Base-by-base conservation (phyloP, 2,888 invertebrate genomes). In the Oscheius myriophilus region DNA sequence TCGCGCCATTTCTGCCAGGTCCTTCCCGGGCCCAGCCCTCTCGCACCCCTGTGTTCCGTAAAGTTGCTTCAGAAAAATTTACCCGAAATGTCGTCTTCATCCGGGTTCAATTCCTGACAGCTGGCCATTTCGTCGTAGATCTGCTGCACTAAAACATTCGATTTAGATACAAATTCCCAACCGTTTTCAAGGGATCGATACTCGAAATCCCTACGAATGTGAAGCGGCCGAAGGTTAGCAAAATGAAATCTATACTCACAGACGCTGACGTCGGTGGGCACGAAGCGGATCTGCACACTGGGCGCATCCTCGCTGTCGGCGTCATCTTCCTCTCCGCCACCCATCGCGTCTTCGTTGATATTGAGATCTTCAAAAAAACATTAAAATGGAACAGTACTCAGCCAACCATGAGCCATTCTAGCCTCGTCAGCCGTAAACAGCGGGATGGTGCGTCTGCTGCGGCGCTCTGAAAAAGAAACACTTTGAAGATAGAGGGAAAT, bases 71-170 rank as follows among this genome's bases (percentile, higher is more conserved):
- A 46, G 18, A 61, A n/a, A n/a, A 46, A 46, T 12, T 90, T 89
- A 21, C 89, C 88, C 75, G 88, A 87, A 72, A 88, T 90, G 64
- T 92, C 92, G 52, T 90, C 89, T 14, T 92, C 91, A 87, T 93
- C 93, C 2, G 93, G 93, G 89, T 93, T 92, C 70, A 93, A 88
- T 18, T 91, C 90, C 87, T 93, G 93, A 84, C 93, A 93, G 52
- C 91, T 90, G 73, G 90, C 91, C 90, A 93, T 91, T 9, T 92
- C 91, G 83, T 91, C 90, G 87, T 92, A 93, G 89, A 93, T 91
- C 14, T 89, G 87, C 71, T 91, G 90, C 76, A 93, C 88, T 88
- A 80, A 16, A 86, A 84, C 16, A 3, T n/a, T n/a, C n/a, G n/a
- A n/a, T n/a, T n/a, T n/a, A 21, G 39, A 26, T 16, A 45, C n/a